Base-by-base conservation (phyloP, 2,797 vertebrate species). In the Sparus aurata region DNA sequence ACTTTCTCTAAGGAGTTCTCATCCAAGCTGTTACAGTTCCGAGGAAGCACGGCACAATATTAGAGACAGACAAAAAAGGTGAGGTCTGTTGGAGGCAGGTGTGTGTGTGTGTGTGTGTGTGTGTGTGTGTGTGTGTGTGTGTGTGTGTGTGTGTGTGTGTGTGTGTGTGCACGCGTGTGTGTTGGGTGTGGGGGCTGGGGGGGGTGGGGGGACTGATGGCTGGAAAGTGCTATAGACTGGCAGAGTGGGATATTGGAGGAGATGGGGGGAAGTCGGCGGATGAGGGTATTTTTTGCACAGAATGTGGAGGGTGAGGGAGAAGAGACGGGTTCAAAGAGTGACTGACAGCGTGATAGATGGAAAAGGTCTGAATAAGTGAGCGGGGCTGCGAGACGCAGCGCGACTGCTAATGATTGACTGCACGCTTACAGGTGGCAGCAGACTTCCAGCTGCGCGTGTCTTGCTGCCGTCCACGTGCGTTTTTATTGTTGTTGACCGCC, bases 321-420 rank as follows among this genome's bases (percentile, higher is more conserved):
- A 53, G 79, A 64, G 78, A 85, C 34, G 18, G 77, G 86, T 73
- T 87, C 72, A 87, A 75, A 83, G 88, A 85, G 74, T 88, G 91
- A 89, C 82, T 90, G 90, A 88, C 89, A 88, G 87, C 72, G 61
- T 83, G 85, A 91, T 83, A 85, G 83, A 89, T 86, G 77, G 79
- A 67, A 27, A 27, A 71, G 87, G 74, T 80, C 87, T 90, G 91
- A 89, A 88, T 88, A 82, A 85, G 86, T 82, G 87, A 92, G 86
- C 59, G 34, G 27, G 87, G 63, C 85, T 73, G 38, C 15, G 72
- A 82, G 88, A 90, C 58, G 52, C 76, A 0, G 66, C 2, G 69
- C 22, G 83, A 67, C 75, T 79, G 22, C 85, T 87, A 86, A 88
- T 88, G 88, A 90, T 84, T 77, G 85, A 85, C 88, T 88, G 84